Conservation (phyloP, 1,140 invertebrate genomes). For the Eurytemora carolleeae region DNA sequence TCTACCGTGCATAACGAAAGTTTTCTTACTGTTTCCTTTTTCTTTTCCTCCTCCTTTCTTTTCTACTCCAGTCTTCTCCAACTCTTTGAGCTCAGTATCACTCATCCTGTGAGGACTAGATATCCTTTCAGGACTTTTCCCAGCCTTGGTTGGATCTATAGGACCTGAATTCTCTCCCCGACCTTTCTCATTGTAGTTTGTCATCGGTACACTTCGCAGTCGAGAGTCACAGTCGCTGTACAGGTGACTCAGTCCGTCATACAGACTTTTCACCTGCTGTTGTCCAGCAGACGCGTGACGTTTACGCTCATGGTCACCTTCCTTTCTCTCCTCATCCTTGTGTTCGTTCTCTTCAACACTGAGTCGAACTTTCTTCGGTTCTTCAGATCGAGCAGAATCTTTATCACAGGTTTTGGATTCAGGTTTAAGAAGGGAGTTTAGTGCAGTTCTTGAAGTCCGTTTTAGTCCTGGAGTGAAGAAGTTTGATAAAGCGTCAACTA, state of each 20-base stretch:
- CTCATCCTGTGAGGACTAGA: not conserved
- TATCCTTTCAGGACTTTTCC: constrained; percentile 11
- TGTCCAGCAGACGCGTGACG: constrained; percentile 3
- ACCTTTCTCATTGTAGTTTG: constrained; percentile 27
- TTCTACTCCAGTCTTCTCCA: not conserved
- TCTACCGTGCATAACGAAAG: too few relatives aligned
- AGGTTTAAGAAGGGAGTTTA: constrained; percentile 9
- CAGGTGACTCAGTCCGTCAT: constrained; percentile 62
- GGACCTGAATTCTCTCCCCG: not conserved
- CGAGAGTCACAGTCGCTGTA: constrained; percentile 44
- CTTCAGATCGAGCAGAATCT: too few relatives aligned
- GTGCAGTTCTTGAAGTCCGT: constrained; percentile 2
- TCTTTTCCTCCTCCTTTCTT: not conserved
- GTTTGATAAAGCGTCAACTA: constrained; percentile 7
- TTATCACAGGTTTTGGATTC: not conserved
- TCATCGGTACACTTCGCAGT: constrained; percentile 23
- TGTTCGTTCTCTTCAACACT: not conserved
- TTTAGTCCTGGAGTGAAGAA: constrained; percentile 10
- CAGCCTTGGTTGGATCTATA: not conserved
- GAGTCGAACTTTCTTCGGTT: not conserved
- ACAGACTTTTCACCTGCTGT: constrained; percentile 46
- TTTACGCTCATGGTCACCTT: not conserved
- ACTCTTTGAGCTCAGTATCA: constrained; percentile 1
- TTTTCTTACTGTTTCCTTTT: not conserved
- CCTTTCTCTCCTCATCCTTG: not conserved